phyloP scores from a whole-genome alignment of 2,797 vertebrate species.

The Sternarchorhynchus goeldii region DNA sequence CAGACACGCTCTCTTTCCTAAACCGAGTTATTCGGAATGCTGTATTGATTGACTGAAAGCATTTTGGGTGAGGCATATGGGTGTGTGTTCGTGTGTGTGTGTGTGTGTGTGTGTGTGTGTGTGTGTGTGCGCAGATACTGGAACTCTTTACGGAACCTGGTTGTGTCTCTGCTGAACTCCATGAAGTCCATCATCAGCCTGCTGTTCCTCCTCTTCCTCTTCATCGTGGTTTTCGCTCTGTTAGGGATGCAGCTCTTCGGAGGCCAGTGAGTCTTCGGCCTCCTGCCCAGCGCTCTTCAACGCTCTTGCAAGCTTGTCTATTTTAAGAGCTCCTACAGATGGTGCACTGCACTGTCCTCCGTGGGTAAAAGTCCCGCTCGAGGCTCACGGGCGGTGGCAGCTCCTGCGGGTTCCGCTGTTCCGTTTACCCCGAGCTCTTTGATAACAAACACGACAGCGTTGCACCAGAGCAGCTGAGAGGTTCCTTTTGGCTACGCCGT shows the following conservation, averaged over 20 bases:
- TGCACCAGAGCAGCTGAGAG: slow-evolving; percentile 18
- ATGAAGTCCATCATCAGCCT: slow-evolving; percentile 99
- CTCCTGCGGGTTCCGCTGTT: slow-evolving; percentile 24
- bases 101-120: slow-evolving; percentile 19
- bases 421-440: slow-evolving; percentile 30
- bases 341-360: too few relatives aligned
- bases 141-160: slow-evolving; percentile 93
- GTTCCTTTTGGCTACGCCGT: slow-evolving; percentile 49
- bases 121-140: slow-evolving; percentile 81
- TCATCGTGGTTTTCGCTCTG: slow-evolving; percentile 96
- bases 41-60: slow-evolving; percentile 42
- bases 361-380: background rate
- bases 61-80: slow-evolving; percentile 23
- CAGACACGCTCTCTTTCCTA: slow-evolving; percentile 22
- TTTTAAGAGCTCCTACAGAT: background rate
- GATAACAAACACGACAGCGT: slow-evolving; percentile 43
- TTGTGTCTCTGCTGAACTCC: slow-evolving; percentile 94
- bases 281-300: background rate
- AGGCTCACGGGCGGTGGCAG: too few relatives aligned
- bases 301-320: background rate
- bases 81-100: slow-evolving; percentile 8
- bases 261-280: slow-evolving; percentile 84
- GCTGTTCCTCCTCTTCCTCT: slow-evolving; percentile 95
- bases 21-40: slow-evolving; percentile 29
- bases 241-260: slow-evolving; percentile 98